Conservation (phyloP, 2,888 invertebrate genomes). For the Aradus depressus region DNA sequence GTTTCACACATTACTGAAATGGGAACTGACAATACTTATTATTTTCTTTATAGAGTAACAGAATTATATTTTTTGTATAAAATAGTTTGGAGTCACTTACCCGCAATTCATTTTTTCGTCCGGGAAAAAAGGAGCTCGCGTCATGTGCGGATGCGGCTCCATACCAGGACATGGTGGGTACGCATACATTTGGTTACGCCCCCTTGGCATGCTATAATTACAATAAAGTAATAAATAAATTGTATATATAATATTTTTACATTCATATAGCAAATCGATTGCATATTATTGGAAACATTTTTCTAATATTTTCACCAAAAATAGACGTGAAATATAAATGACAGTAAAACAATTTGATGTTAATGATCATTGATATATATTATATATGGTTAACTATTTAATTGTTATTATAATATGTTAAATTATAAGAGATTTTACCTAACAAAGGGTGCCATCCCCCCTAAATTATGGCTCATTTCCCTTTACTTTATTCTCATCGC, state of each 20-base stretch:
- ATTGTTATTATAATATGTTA: no score
- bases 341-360: no score
- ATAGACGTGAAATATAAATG: no score
- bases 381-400: no score
- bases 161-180: conserved; percentile 33
- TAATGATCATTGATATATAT: no score
- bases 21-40: no score
- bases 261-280: no score
- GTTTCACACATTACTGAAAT: no score
- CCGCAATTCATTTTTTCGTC: conserved; percentile 33
- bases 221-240: not conserved
- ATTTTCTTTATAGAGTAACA: no score
- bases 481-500: conserved; percentile 27
- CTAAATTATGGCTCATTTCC: conserved; percentile 65
- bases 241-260: not conserved
- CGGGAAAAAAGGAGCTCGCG: conserved; percentile 33
- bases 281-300: not conserved
- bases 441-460: conserved; percentile 63
- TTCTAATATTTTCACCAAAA: not conserved
- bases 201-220: conserved; percentile 34
- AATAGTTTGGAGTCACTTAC: conserved; percentile 26
- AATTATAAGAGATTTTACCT: no score
- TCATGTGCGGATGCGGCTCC: conserved; percentile 32
- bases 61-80: no score
- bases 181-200: conserved; percentile 35